Evolutionary conservation across 2,888 invertebrate species (phyloP).

Genomic region (Drosophila nigricruria): DNA sequence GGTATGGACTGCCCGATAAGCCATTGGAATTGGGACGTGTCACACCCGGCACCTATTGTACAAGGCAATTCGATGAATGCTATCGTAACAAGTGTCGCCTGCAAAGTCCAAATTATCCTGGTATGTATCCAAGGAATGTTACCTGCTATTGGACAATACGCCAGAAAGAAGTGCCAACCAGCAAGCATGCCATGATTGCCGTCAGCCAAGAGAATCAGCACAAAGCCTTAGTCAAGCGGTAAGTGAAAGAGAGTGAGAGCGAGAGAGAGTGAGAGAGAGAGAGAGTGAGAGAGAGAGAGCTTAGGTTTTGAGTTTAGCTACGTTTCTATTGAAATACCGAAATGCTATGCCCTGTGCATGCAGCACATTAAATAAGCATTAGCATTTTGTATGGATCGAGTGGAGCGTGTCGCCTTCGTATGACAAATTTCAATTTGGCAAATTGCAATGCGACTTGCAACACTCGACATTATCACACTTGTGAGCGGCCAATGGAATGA

Average conservation of each 20-base stretch:
- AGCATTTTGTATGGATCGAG: conserved; percentile 52
- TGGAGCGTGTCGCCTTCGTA: conserved; percentile 59
- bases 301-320: not conserved
- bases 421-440: conserved; percentile 79
- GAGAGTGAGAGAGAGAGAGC: not conserved
- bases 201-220: conserved; percentile 91
- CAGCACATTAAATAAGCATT: conserved; percentile 78
- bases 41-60: conserved; percentile 93
- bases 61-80: conserved; percentile 94
- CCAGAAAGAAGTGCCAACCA: conserved; percentile 94
- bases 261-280: too few species aligned
- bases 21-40: conserved; percentile 93
- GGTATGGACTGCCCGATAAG: conserved; percentile 91
- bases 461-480: conserved; percentile 30
- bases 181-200: conserved; percentile 96
- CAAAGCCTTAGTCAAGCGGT: conserved; percentile 85
- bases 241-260: conserved; percentile 46
- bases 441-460: conserved; percentile 62
- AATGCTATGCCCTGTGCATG: conserved; percentile 54
- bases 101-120: conserved; percentile 96
- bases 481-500: conserved; percentile 11
- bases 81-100: conserved; percentile 93
- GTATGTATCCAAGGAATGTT: conserved; percentile 92
- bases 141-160: conserved; percentile 95
- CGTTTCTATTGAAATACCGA: conserved; percentile 35